phyloP scores from a whole-genome alignment of 2,113 vertebrate genomes.

The Cygnus buccinator region DNA sequence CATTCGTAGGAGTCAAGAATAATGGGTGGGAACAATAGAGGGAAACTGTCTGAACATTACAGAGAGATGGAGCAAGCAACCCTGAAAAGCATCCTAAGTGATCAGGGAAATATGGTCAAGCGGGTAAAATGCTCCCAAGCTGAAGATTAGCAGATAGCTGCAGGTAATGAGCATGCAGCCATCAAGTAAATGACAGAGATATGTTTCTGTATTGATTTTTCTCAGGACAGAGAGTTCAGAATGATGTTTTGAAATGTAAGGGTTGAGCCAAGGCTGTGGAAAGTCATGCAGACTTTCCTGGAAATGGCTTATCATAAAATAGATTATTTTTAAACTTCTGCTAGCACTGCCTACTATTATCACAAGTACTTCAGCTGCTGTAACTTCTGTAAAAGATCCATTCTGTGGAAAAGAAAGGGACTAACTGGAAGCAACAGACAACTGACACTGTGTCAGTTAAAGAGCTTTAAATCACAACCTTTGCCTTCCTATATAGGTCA shows the following conservation, averaged over 20 bases:
- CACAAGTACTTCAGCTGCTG: slow-evolving; percentile 13
- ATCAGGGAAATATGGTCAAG: neutral
- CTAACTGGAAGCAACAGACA: neutral
- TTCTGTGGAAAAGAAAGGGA: neutral
- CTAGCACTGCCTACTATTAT: neutral
- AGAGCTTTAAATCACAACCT: neutral
- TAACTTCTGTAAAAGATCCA: slow-evolving; percentile 34
- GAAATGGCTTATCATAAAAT: neutral
- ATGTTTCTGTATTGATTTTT: slow-evolving; percentile 42
- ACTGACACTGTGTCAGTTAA: neutral
- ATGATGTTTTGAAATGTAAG: slow-evolving; percentile 16
- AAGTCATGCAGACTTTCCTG: neutral
- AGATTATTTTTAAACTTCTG: slow-evolving; percentile 26
- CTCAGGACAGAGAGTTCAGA: neutral
- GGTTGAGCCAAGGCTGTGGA: neutral
- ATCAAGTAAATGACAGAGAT: slow-evolving; percentile 27
- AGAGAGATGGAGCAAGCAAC: neutral
- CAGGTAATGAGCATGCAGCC: neutral
- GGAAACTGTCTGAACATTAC: neutral
- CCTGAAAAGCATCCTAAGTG: slow-evolving; percentile 7
- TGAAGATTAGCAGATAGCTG: slow-evolving; percentile 24
- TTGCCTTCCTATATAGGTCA: neutral
- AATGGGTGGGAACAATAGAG: neutral
- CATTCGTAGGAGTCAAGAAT: neutral
- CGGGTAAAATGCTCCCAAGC: neutral